Conservation (phyloP, 1,140 invertebrate species). For the Philotrypesis tridentata region DNA sequence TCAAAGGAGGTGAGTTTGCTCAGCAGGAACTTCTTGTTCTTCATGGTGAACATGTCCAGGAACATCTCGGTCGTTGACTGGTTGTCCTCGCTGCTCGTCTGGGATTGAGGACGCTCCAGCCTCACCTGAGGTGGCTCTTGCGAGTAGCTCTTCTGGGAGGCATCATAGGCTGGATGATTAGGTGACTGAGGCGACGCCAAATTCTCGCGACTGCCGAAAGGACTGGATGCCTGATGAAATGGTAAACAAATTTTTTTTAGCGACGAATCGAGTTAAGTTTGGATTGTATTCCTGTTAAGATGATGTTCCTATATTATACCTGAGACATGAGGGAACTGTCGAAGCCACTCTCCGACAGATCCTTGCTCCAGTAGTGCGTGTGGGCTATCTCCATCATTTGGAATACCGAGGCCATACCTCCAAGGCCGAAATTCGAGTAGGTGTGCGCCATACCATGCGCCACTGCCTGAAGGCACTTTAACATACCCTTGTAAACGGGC, state of each 20-base stretch:
- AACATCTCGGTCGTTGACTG: constrained; percentile 90
- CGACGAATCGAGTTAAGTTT: too few species aligned
- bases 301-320: too few species aligned
- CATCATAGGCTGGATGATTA: constrained; percentile 64
- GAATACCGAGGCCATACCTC: constrained; percentile 97
- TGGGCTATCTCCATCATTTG: constrained; percentile 98
- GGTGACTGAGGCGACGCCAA: constrained; percentile 79
- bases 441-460: constrained; percentile 93
- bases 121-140: constrained; percentile 75
- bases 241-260: not conserved
- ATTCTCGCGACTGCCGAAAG: constrained; percentile 86
- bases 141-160: constrained; percentile 72
- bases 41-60: constrained; percentile 90
- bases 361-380: constrained; percentile 98
- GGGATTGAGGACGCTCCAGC: constrained; percentile 68
- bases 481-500: constrained; percentile 96
- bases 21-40: constrained; percentile 85
- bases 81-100: constrained; percentile 72
- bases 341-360: constrained; percentile 78
- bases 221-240: constrained; percentile 78
- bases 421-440: constrained; percentile 93
- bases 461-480: constrained; percentile 92
- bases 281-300: too few species aligned
- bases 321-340: constrained; percentile 75
- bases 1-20: constrained; percentile 85